Evolutionary conservation across 2,888 invertebrate genomes (phyloP), one percentile per base, ranked within the genome.

Genomic region (Macrosiphum euphorbiae): DNA sequence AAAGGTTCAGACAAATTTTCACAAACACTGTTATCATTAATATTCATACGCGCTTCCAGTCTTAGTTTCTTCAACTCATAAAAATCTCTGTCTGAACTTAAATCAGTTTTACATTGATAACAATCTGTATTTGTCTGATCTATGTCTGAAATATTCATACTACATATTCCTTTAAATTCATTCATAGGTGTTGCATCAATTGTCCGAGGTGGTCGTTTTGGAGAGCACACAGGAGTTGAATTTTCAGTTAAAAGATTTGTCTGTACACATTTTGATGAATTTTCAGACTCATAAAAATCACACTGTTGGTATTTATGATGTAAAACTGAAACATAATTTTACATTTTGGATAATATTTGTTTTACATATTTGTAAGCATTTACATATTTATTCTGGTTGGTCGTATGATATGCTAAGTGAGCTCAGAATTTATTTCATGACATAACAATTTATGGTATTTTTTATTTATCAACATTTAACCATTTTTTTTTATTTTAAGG

Each of bases 251-350:
- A 11, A 35, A n/a, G 10, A 26, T 85, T 41, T 20, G 93, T 93
- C 20, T 93, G 93, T 16, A 90, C 28, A 61, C 50, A 90, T 58
- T 84, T 93, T 90, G 89, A 93, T 28, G 4, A 93, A 20, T 58
- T 85, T 85, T 90, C 44, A 55, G 26, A n/a, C 7, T 55, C 44
- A 84, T 67, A 41, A 16, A 55, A 44, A 92, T 92, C 55, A n/a
- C 93, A 90, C 24, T 93, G 89, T 90, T 93, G 93, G 90, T 93
- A 89, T 47, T 47, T 92, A 92, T 92, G 55, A 7, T 92, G n/a
- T 55, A 92, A 67, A 78, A 52, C 93, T 90, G 61, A 47, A 93
- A 93, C 58, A 93, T 55, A 86, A 89, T 88, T 67, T 41, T 26
- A 84, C 3, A 91, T 84, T 44, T 89, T 61, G 13, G 44, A 44